A percentile compares a stretch with the other conserved stretches of the same genome.
phyloP scores from a whole-genome alignment of 1,140 invertebrate species.

The Lasaia peninsularis region DNA sequence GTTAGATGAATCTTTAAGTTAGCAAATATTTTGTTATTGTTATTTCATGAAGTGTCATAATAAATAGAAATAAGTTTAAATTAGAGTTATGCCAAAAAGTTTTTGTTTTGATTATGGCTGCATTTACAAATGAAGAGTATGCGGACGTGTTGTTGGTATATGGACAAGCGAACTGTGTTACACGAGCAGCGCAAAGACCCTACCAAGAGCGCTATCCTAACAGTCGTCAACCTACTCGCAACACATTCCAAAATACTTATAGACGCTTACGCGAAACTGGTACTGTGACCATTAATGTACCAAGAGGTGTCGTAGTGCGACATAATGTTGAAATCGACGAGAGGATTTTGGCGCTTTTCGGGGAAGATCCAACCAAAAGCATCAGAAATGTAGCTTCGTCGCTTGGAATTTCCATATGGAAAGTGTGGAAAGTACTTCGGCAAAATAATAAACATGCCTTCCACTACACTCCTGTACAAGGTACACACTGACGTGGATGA shows the following conservation, averaged over 20 bases:
- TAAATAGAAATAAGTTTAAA: too few species aligned
- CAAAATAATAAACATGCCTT: constrained; percentile 11
- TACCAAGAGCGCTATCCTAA: constrained; percentile 6
- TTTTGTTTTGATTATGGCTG: too few species aligned
- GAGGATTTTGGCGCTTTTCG: neutral
- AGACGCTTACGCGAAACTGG: neutral
- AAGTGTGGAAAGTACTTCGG: constrained; percentile 2
- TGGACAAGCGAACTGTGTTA: neutral
- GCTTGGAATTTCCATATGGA: neutral
- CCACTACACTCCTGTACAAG: constrained; percentile 7
- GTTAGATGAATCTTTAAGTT: too few species aligned
- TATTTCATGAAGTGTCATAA: too few species aligned
- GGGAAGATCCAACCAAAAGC: neutral
- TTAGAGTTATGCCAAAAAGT: too few species aligned
- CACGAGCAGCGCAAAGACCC: neutral
- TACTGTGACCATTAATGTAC: neutral
- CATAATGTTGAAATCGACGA: neutral
- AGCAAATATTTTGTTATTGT: too few species aligned
- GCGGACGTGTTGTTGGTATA: neutral
- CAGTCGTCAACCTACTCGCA: neutral
- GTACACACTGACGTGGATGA: constrained; percentile 12
- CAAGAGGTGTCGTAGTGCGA: neutral
- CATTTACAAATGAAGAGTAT: too few species aligned
- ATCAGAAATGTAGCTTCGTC: neutral
- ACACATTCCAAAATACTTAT: neutral